Conservation (phyloP, 2,888 invertebrate species). For the Drosophila kanekoi region DNA sequence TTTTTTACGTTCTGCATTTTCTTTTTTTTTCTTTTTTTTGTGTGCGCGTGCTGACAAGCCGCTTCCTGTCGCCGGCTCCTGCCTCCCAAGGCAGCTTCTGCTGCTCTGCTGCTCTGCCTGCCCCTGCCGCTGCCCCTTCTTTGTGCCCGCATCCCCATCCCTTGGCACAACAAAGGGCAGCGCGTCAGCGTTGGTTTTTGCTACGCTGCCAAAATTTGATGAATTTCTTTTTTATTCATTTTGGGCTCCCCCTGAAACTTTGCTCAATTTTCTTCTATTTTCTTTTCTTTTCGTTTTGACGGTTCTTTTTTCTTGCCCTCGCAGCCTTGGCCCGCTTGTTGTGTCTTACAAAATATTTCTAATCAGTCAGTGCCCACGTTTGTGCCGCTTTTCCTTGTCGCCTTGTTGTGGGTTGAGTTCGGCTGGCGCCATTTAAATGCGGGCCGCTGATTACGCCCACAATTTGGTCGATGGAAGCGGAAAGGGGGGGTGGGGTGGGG, state of each 20-base stretch:
- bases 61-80: slow-evolving; percentile 51
- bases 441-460: slow-evolving; percentile 62
- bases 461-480: no score
- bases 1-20: background rate
- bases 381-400: slow-evolving; percentile 42
- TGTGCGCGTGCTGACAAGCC: slow-evolving; percentile 69
- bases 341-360: slow-evolving; percentile 74
- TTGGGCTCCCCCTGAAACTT: slow-evolving; percentile 31
- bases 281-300: slow-evolving; percentile 30
- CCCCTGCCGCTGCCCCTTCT: background rate
- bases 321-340: slow-evolving; percentile 57
- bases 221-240: slow-evolving; percentile 79
- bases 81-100: background rate
- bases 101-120: background rate
- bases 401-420: slow-evolving; percentile 6
- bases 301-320: slow-evolving; percentile 23
- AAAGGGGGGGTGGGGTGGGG: background rate
- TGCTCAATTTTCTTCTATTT: slow-evolving; percentile 30
- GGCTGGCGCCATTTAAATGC: slow-evolving; percentile 56
- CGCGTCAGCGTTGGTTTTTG: slow-evolving; percentile 48
- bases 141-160: slow-evolving; percentile 1
- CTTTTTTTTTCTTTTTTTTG: slow-evolving; percentile 9
- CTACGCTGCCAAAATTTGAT: slow-evolving; percentile 77
- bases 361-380: slow-evolving; percentile 72
- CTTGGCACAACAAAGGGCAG: slow-evolving; percentile 47